Percentiles rank a stretch among this genome's conserved stretches.
Conservation (phyloP, 2,113 vertebrate species). For the Neofelis nebulosa region DNA sequence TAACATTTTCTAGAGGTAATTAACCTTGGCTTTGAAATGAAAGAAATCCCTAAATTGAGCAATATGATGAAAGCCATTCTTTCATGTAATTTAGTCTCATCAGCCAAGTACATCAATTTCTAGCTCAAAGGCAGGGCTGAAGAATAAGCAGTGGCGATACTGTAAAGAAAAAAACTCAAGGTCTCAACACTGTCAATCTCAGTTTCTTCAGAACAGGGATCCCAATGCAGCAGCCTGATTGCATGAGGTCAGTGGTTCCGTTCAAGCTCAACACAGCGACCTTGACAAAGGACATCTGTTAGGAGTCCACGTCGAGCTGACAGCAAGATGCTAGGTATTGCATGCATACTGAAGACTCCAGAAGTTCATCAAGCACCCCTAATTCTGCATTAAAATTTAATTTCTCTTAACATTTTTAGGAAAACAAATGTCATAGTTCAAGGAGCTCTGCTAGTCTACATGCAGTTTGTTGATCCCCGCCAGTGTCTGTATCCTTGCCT, state of each 20-base stretch:
- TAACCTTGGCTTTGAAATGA: slow-evolving; percentile 73
- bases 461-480: fast-evolving
- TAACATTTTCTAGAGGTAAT: slow-evolving; percentile 62
- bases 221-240: neutral
- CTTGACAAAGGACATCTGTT: neutral
- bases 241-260: neutral
- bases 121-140: slow-evolving; percentile 55
- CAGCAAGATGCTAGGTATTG: neutral
- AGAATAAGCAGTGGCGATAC: slow-evolving; percentile 24
- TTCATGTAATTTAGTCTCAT: slow-evolving; percentile 62
- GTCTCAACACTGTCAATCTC: slow-evolving; percentile 32
- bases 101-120: slow-evolving; percentile 14
- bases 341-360: neutral
- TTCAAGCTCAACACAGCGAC: neutral
- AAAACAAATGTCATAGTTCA: neutral
- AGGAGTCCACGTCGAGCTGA: no score
- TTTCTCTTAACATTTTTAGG: neutral
- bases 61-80: slow-evolving; percentile 71
- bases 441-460: neutral
- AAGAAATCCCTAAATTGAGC: slow-evolving; percentile 67
- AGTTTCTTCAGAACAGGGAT: slow-evolving; percentile 12
- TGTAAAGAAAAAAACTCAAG: slow-evolving; percentile 46
- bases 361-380: neutral
- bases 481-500: neutral
- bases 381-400: neutral